phyloP scores from a whole-genome alignment of 2,113 vertebrate genomes.

The Pyrgilauda ruficollis region DNA sequence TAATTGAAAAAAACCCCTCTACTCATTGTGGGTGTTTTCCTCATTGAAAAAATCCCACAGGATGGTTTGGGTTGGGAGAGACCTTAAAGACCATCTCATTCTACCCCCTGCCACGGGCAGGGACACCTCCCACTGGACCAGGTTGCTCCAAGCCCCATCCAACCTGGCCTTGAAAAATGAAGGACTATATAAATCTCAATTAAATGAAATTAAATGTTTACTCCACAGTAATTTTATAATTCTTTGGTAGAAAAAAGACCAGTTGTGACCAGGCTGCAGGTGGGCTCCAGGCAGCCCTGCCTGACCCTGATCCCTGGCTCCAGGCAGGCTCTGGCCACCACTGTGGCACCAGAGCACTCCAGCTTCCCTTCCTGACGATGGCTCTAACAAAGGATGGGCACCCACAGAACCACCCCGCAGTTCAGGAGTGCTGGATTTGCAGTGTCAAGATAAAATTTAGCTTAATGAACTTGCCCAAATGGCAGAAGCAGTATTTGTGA shows the following conservation, averaged over 20 bases:
- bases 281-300: not conserved
- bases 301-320: not conserved
- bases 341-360: not conserved
- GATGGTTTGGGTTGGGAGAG: not conserved
- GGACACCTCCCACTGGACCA: not conserved
- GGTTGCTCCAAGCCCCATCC: not conserved
- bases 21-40: not conserved
- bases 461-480: not conserved
- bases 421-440: not conserved
- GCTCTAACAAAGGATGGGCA: not conserved
- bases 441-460: slow-evolving; percentile 21
- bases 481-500: not conserved
- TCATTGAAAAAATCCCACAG: not conserved
- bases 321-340: not conserved
- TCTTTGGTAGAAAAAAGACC: not conserved
- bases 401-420: not conserved
- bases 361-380: not conserved
- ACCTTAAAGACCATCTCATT: not conserved
- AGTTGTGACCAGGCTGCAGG: not conserved
- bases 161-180: not conserved
- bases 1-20: not conserved
- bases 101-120: not conserved
- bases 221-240: not conserved
- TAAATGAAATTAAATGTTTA: not conserved
- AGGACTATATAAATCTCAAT: accelerated